A percentile compares a stretch with the other conserved stretches of the same genome.
Evolutionary conservation across 2,888 invertebrate species (phyloP).

Genomic region (Lagria hirta): DNA sequence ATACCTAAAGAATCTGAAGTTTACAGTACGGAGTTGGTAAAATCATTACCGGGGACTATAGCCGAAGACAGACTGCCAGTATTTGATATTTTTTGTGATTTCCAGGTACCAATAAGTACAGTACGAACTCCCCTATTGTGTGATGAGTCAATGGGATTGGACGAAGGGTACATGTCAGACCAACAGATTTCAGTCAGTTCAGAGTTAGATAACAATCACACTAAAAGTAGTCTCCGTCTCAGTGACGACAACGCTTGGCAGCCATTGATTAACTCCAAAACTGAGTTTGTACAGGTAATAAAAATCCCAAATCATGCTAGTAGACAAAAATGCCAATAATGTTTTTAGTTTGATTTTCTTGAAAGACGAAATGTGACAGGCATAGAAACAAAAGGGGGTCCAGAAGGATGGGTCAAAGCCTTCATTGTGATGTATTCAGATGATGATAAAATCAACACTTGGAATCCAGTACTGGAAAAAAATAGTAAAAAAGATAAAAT

Average conservation of each 20-base stretch:
- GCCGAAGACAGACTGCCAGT: too few relatives aligned
- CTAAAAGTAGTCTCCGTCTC: slow-evolving; percentile 55
- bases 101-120: too few relatives aligned
- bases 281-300: slow-evolving; percentile 68
- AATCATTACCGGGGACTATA: too few relatives aligned
- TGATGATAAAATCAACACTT: slow-evolving; percentile 67
- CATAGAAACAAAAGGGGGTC: slow-evolving; percentile 71
- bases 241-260: slow-evolving; percentile 63
- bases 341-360: slow-evolving; percentile 71
- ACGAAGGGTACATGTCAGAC: slow-evolving; percentile 61
- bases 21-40: too few relatives aligned
- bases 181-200: slow-evolving; percentile 71
- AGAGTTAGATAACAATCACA: slow-evolving; percentile 47
- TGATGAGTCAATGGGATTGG: slow-evolving; percentile 72
- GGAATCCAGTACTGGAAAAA: slow-evolving; percentile 67
- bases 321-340: too few relatives aligned
- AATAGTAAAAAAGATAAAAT: slow-evolving; percentile 58
- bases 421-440: slow-evolving; percentile 75
- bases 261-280: slow-evolving; percentile 66
- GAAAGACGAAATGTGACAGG: slow-evolving; percentile 77
- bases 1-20: too few relatives aligned
- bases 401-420: slow-evolving; percentile 72
- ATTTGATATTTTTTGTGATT: too few relatives aligned
- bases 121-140: slow-evolving; percentile 59
- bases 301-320: too few relatives aligned